phyloP scores from a whole-genome alignment of 1,140 invertebrate genomes.

The Armadillidium nasatum region DNA sequence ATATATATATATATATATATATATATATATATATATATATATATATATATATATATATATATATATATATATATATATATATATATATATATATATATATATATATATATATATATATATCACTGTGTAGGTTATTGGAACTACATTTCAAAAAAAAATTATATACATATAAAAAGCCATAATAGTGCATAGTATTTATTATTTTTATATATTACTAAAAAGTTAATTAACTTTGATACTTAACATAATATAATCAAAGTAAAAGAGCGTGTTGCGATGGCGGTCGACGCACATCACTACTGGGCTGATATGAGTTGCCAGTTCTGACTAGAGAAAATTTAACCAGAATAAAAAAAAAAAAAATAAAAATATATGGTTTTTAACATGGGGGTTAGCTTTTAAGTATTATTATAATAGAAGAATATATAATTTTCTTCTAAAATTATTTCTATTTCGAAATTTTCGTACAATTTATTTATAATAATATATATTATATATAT shows the following conservation, averaged over 20 bases:
- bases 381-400: background rate
- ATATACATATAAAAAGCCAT: background rate
- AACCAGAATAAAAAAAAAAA: background rate
- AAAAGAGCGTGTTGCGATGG: background rate
- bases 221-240: conserved; percentile 1
- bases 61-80: too few relatives aligned
- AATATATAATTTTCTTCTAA: background rate
- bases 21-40: too few relatives aligned
- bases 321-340: background rate
- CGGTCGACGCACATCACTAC: background rate
- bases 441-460: background rate
- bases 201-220: background rate
- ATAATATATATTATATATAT: background rate
- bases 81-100: too few relatives aligned
- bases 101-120: too few relatives aligned
- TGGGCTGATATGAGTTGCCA: background rate
- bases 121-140: background rate
- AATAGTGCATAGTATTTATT: background rate
- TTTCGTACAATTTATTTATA: background rate
- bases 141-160: background rate
- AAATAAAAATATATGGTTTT: too few relatives aligned
- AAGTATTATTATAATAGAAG: background rate
- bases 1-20: too few relatives aligned
- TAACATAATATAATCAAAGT: background rate
- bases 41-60: too few relatives aligned